These are phyloP conservation scores for Sarcophilus harrisii DNA, from an alignment of 2,797 vertebrate species.

Conservation along the genomic window DNA sequence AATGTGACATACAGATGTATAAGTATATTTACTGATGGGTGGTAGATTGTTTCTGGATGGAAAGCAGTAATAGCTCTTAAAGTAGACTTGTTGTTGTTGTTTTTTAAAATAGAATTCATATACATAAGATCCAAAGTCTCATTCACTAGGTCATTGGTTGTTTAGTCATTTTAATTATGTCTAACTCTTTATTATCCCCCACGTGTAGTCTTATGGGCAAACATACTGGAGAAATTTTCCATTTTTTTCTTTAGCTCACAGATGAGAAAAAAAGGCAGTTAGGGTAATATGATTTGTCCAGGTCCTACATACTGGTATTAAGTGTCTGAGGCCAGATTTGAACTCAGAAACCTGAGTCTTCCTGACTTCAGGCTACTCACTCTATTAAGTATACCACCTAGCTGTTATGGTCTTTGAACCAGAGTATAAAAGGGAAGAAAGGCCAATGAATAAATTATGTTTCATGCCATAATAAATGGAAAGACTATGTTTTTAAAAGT, in stretches of 20 bases:
- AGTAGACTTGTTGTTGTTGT: background rate
- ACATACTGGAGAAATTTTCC: background rate
- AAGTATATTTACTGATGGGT: background rate
- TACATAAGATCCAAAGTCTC: background rate
- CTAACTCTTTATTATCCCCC: background rate
- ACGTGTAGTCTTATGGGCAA: background rate
- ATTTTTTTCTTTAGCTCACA: background rate
- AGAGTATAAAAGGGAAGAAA: background rate
- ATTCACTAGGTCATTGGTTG: background rate
- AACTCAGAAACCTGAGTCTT: background rate
- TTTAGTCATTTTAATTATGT: background rate
- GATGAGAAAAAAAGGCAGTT: background rate
- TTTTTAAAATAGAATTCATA: background rate
- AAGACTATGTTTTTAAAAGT: background rate
- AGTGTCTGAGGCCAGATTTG: background rate
- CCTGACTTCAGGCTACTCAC: too few relatives aligned
- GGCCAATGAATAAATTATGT: background rate
- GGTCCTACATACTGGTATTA: background rate
- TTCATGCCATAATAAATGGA: background rate
- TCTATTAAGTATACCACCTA: background rate
- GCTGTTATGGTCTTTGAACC: background rate
- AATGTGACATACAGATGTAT: background rate
- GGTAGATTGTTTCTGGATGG: background rate
- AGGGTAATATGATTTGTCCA: too few relatives aligned
- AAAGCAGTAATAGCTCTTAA: background rate